A percentile compares a stretch with the other conserved stretches of the same genome.
Evolutionary conservation across 2,113 vertebrate genomes (phyloP).

Genomic region (Mustela lutreola): DNA sequence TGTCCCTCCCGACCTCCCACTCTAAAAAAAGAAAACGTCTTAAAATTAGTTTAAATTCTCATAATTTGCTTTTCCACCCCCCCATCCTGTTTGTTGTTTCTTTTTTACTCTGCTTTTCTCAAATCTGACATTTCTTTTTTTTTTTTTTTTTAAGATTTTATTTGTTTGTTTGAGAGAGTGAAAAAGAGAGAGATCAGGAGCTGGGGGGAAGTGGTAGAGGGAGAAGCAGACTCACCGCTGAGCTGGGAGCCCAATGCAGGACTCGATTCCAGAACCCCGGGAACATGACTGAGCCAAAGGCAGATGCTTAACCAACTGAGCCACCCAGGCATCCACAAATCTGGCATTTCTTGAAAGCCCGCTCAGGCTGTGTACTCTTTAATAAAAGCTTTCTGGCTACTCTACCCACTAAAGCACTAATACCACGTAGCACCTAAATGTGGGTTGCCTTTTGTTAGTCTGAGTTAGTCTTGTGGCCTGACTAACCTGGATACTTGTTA

Average conservation of each 20-base stretch:
- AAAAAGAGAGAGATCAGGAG: background rate
- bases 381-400: background rate
- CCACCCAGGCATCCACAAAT: background rate
- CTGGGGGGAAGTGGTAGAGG: background rate
- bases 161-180: background rate
- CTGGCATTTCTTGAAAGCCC: background rate
- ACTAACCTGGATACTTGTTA: background rate
- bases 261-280: background rate
- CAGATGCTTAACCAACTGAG: background rate
- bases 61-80: background rate
- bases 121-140: background rate
- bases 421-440: background rate
- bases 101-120: background rate
- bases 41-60: background rate
- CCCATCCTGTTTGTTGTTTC: background rate
- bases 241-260: background rate
- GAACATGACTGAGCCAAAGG: background rate
- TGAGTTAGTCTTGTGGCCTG: background rate
- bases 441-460: background rate
- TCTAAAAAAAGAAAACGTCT: background rate
- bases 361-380: background rate
- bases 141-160: background rate
- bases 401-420: background rate
- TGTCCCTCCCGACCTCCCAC: background rate
- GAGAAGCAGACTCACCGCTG: background rate